phyloP scores from a whole-genome alignment of 2,797 vertebrate species.

The Hemibagrus guttatus region DNA sequence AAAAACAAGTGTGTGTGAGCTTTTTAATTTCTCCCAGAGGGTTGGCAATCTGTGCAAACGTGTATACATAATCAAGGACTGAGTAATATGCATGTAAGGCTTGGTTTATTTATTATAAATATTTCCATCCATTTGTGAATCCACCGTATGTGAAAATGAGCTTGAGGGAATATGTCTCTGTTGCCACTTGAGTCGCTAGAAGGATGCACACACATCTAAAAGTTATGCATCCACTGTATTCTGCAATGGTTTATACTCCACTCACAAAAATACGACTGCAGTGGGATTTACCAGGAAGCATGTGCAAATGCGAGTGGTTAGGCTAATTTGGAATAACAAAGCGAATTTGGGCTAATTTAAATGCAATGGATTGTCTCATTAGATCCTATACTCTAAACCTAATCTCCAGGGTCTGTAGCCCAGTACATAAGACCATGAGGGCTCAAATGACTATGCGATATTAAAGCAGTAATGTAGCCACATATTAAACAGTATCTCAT shows the following conservation, averaged over 20 bases:
- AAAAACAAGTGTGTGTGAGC: constrained; percentile 42
- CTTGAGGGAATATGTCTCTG: constrained; percentile 35
- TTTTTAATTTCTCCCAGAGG: constrained; percentile 54
- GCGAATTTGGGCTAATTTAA: constrained; percentile 7
- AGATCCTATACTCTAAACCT: not conserved
- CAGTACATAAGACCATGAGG: constrained; percentile 4
- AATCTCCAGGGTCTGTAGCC: constrained; percentile 1
- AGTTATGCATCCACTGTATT: constrained; percentile 1
- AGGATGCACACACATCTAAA: not conserved
- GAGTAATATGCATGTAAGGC: constrained; percentile 50
- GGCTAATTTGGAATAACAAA: constrained; percentile 15
- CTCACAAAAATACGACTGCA: not conserved
- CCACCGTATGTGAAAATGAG: constrained; percentile 14
- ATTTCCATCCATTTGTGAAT: constrained; percentile 44
- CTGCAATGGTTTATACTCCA: not conserved
- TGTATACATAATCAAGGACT: constrained; percentile 51
- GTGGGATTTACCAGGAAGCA: not conserved
- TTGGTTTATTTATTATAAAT: constrained; percentile 49
- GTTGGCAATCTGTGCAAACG: constrained; percentile 47
- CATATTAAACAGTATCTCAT: not conserved
- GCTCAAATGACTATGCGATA: not conserved
- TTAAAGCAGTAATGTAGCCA: not conserved
- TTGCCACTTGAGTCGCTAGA: constrained; percentile 9
- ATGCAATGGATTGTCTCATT: not conserved
- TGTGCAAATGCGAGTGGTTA: not conserved